Evolutionary conservation across 2,888 invertebrate species (phyloP), one percentile per base, ranked within the genome.

Genomic region (Lampropteryx suffumata): DNA sequence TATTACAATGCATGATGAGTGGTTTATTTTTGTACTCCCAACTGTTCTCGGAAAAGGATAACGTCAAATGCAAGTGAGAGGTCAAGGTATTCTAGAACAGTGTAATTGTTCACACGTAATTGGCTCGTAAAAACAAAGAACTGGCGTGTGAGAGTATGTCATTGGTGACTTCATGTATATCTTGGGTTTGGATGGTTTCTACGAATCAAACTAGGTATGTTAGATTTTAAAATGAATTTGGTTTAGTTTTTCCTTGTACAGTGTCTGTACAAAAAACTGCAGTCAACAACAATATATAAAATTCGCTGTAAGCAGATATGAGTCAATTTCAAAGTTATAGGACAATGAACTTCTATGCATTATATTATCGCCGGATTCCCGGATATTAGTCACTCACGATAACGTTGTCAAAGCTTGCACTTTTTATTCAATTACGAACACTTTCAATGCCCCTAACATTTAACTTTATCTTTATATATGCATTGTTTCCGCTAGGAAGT

Each of bases 341-440:
- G 70, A 73, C 72, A 76, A 71, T 62, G 65, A 65, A 64, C 67
- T 65, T 62, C 62, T 66, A 59, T 69, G 59, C 44, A 54, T 69
- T 50, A 41, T 48, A 54, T 69, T 50, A 41, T 48, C 49, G 14
- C 34, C 24, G 41, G 32, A 11, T 43, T 42, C 21, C 62, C 71
- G 82, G 82, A 82, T 66, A 71, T 81, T 77, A 73, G 64, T 80
- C 76, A 79, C 47, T 45, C 4, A 8, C 28, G 82, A 82, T 84
- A 82, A 64, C 61, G 57, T 55, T 82, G 80, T 82, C 82, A 49
- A 35, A 69, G 73, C 73, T 70, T 68, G 69, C 62, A 56, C 46
- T 48, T 50, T 54, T 54, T 39, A 28, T 62, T 72, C 65, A 71
- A 64, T 64, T 8, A 27, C 24, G 9, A 30, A 27, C 4, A 11